phyloP scores from a whole-genome alignment of 2,797 vertebrate genomes.

The Philypnodon macrostomus region DNA sequence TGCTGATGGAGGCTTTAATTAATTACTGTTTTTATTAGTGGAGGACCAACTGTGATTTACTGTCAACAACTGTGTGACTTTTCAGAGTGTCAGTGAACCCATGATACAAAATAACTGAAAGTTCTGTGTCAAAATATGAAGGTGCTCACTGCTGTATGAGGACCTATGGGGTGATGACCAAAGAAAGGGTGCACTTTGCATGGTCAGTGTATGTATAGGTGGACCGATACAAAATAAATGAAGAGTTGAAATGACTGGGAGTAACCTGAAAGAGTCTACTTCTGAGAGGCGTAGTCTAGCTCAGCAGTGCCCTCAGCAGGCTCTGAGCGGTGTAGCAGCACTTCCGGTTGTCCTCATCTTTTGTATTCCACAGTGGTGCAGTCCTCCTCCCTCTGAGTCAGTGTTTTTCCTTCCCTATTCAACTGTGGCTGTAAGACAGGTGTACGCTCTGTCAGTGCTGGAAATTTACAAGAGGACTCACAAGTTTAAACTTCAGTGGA shows the following conservation, averaged over 20 bases:
- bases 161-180: not conserved
- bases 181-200: not conserved
- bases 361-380: conserved; percentile 50
- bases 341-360: conserved; percentile 64
- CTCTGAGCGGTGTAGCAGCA: conserved; percentile 37
- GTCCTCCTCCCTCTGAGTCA: conserved; percentile 42
- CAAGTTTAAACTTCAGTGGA: not conserved
- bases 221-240: too few species aligned
- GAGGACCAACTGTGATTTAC: conserved; percentile 40
- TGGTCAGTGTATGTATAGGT: not conserved
- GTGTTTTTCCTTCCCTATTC: conserved; percentile 20
- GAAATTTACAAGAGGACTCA: conserved; percentile 1
- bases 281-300: conserved; percentile 37
- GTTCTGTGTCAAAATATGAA: conserved; percentile 17
- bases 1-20: too few species aligned
- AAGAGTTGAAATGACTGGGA: conserved; percentile 19
- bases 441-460: conserved; percentile 8
- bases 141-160: not conserved
- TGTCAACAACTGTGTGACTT: conserved; percentile 16
- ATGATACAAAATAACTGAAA: conserved; percentile 7
- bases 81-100: conserved; percentile 26
- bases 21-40: conserved; percentile 5
- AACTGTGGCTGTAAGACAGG: conserved; percentile 15
- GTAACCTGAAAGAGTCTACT: conserved; percentile 51
- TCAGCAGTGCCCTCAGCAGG: conserved; percentile 65